A percentile compares a stretch with the other conserved stretches of the same genome.
Evolutionary conservation across 1,140 invertebrate genomes (phyloP).

Genomic region (Platorchestia sp.): DNA sequence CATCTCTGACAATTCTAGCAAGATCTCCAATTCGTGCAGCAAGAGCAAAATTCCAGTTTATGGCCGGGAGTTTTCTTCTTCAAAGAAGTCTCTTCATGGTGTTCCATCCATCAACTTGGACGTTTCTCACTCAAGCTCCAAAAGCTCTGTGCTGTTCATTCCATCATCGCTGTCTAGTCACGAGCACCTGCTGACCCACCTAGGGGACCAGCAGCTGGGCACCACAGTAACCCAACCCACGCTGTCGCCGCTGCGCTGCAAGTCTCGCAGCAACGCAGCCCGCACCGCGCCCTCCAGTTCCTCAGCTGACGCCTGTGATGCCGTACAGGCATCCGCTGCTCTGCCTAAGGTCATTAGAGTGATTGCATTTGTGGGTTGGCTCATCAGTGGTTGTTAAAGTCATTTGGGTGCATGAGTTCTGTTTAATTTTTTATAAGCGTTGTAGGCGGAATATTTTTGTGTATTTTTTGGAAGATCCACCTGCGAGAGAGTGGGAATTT

Average conservation of each 20-base stretch:
- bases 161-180: background rate
- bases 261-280: background rate
- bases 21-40: background rate
- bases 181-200: background rate
- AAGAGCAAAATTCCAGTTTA: background rate
- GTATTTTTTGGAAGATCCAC: background rate
- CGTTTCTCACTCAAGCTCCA: background rate
- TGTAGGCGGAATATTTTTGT: background rate
- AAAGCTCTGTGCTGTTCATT: background rate
- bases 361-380: background rate
- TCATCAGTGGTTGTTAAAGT: background rate
- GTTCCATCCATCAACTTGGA: slow-evolving; percentile 14
- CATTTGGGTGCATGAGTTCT: background rate
- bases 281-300: background rate
- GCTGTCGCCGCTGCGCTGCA: background rate
- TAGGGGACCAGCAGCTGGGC: background rate
- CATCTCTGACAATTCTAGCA: background rate
- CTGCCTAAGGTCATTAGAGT: slow-evolving; percentile 13
- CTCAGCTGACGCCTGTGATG: background rate
- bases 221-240: background rate
- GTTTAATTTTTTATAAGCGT: background rate
- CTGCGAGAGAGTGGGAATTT: background rate
- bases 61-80: background rate
- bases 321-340: background rate
- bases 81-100: background rate